A percentile compares a stretch with the other conserved stretches of the same genome.
Conservation (phyloP, 2,888 invertebrate genomes). For the Fragum fragum region DNA sequence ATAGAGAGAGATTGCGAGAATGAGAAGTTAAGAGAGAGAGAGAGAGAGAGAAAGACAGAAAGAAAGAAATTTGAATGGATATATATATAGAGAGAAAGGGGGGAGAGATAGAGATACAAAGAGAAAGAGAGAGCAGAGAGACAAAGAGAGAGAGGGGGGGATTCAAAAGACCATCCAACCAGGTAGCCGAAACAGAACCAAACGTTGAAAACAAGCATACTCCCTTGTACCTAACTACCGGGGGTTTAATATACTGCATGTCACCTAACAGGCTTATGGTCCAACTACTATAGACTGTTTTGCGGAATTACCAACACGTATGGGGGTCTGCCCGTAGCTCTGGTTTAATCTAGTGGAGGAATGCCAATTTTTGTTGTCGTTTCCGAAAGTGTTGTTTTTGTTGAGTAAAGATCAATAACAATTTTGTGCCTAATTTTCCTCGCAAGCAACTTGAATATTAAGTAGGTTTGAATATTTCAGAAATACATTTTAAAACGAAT, state of each 20-base stretch:
- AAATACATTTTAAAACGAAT: too few relatives aligned
- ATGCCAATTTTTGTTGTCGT: background rate
- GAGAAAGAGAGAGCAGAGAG: constrained; percentile 27
- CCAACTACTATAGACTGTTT: too few relatives aligned
- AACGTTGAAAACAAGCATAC: too few relatives aligned
- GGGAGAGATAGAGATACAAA: background rate
- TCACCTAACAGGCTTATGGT: too few relatives aligned
- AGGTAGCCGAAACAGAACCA: background rate
- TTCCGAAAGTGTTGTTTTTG: background rate
- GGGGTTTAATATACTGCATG: too few relatives aligned
- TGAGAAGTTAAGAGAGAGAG: background rate
- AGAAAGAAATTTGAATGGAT: background rate
- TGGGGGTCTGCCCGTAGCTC: too few relatives aligned
- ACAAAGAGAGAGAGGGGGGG: constrained; percentile 13
- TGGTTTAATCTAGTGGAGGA: too few relatives aligned
- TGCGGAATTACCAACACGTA: too few relatives aligned
- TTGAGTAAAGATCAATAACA: background rate
- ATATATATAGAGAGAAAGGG: background rate
- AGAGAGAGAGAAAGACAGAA: background rate
- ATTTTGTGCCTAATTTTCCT: background rate
- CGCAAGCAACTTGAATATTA: background rate
- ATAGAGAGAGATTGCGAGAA: background rate
- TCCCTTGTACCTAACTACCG: too few relatives aligned
- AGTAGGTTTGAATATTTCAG: background rate
- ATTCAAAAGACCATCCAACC: background rate